phyloP scores from a whole-genome alignment of 2,797 vertebrate genomes.

The Siniperca undulata region DNA sequence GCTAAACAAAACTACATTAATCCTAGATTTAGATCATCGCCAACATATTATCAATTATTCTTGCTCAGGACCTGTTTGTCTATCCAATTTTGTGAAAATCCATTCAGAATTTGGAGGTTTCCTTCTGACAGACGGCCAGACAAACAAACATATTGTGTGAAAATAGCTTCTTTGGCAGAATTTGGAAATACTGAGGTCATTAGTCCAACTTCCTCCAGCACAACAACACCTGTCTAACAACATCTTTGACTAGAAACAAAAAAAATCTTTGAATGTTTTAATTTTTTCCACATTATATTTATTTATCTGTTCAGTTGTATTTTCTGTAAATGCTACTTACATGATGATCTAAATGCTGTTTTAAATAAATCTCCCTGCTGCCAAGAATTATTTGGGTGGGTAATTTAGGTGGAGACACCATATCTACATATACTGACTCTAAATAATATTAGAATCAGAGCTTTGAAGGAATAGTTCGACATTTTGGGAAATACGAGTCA shows the following conservation, averaged over 20 bases:
- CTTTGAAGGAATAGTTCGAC: neutral
- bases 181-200: neutral
- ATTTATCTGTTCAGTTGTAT: neutral
- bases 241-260: neutral
- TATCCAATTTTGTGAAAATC: neutral
- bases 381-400: neutral
- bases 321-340: neutral
- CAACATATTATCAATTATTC: slow-evolving; percentile 13
- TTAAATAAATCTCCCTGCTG: neutral
- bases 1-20: slow-evolving; percentile 8
- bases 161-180: slow-evolving; percentile 22
- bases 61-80: slow-evolving; percentile 8
- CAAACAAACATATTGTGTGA: neutral
- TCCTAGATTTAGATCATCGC: slow-evolving; percentile 4
- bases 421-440: neutral
- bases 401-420: neutral
- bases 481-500: neutral
- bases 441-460: neutral
- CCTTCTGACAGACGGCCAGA: neutral
- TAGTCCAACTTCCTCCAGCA: neutral
- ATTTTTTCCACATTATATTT: too few relatives aligned
- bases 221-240: neutral
- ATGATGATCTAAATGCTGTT: too few relatives aligned
- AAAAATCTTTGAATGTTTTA: neutral
- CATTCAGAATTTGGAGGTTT: slow-evolving; percentile 9